Conservation (phyloP, 2,888 invertebrate species). For the Chymomyza caudatula region DNA sequence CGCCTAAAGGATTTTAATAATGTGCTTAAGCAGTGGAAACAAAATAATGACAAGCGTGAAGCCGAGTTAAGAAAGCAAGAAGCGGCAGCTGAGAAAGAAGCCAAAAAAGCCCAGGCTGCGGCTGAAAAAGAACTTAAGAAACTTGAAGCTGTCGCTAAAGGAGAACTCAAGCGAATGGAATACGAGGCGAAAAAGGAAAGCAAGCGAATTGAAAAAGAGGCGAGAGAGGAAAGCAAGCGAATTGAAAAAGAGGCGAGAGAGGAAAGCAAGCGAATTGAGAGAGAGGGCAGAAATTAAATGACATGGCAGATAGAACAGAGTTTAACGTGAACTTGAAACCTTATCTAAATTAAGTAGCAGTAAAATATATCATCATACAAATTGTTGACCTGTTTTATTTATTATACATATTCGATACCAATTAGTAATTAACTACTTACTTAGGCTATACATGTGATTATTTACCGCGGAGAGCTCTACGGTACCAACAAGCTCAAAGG, state of each 20-base stretch:
- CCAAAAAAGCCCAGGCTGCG: constrained; percentile 10
- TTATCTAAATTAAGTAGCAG: no score
- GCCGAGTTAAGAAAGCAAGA: constrained; percentile 16
- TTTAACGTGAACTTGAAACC: no score
- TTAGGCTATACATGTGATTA: no score
- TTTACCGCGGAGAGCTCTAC: no score
- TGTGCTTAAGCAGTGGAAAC: constrained; percentile 34
- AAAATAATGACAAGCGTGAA: constrained; percentile 15
- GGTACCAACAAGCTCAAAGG: no score
- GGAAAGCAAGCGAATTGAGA: neutral
- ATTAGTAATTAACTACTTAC: no score
- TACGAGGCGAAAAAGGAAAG: neutral
- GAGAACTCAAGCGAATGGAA: neutral
- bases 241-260: neutral
- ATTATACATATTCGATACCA: no score
- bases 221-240: neutral
- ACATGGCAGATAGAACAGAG: neutral
- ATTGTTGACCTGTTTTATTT: no score
- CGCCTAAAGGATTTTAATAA: constrained; percentile 27
- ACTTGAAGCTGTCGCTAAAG: neutral
- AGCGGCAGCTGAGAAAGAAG: constrained; percentile 25
- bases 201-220: neutral
- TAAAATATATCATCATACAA: no score
- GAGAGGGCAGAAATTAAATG: neutral
- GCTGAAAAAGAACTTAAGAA: constrained; percentile 4